Evolutionary conservation across 2,888 invertebrate species (phyloP), one percentile per base, ranked within the genome.

Genomic region (Mylabris sibirica): DNA sequence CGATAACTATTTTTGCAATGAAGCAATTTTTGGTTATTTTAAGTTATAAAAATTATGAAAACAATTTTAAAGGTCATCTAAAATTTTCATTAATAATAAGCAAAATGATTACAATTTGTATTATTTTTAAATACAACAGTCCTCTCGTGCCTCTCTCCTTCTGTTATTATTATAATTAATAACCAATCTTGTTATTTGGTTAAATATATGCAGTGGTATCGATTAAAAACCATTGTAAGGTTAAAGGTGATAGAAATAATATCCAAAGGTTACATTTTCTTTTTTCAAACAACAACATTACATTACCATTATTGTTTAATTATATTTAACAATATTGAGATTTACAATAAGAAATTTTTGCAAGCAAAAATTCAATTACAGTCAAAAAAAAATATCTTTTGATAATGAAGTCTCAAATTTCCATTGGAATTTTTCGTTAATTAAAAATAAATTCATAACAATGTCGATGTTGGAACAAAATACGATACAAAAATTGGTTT

Each of bases 261-360:
- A 71, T 53, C 66, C 38, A 64, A 57, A 64, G 71, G 71, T 68
- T 67, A 71, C 24, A 53, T 1, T 53, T 20, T 38, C 63, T 70
- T 70, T 67, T 68, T 68, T 64, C 35, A 66, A 57, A 24, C 66
- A 71, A 71, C 44, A 71, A 71, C 64, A 68, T 64, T 67, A 61
- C 67, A 64, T 65, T 24, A 24, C 34, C 60, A 64, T 60, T 59
- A 66, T 68, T 66, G 65, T 71, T 68, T 63, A 61, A 53, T 35
- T 64, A 9, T 20, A 38, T 34, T 17, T 1, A 38, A n/a, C 30
- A 30, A 30, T 30, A 30, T 30, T 6, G 30, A 30, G 8, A 30
- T 30, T 30, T 30, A 30, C 30, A 30, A 30, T 30, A 30, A 30
- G 30, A 30, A 4, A 30, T n/a, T n/a, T n/a, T n/a, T 30, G 30